These are phyloP conservation scores for Drosophila falleni DNA, from an alignment of 2,888 invertebrate species.

Conservation along the genomic window DNA sequence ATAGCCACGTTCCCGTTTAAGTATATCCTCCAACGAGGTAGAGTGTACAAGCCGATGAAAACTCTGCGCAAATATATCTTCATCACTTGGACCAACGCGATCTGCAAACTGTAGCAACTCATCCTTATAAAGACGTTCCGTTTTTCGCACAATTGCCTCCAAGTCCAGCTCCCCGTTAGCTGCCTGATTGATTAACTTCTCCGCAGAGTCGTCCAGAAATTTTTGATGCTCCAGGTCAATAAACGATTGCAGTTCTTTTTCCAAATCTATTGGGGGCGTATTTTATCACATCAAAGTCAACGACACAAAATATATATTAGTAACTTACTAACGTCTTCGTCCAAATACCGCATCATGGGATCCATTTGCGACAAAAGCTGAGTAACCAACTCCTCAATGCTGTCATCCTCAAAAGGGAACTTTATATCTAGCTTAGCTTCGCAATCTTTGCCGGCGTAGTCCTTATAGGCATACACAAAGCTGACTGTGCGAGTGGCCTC, in stretches of 20 bases:
- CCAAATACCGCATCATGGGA: conserved; percentile 84
- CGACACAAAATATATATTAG: neutral
- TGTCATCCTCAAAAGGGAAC: conserved; percentile 78
- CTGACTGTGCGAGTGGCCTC: conserved; percentile 54
- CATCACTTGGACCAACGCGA: conserved; percentile 92
- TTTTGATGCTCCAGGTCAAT: conserved; percentile 89
- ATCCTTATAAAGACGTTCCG: conserved; percentile 92
- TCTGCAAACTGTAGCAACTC: conserved; percentile 94
- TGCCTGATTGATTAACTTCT: conserved; percentile 87
- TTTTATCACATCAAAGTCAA: neutral
- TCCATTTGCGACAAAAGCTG: conserved; percentile 82
- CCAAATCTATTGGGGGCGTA: conserved; percentile 64
- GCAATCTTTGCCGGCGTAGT: conserved; percentile 72
- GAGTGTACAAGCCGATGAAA: conserved; percentile 90
- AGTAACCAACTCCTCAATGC: conserved; percentile 82
- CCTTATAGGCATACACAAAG: conserved; percentile 82
- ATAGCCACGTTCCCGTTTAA: conserved; percentile 95
- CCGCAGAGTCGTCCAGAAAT: conserved; percentile 89
- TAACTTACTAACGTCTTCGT: conserved; percentile 79
- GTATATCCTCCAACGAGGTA: conserved; percentile 93
- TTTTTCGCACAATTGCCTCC: conserved; percentile 91
- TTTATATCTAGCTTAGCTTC: conserved; percentile 65
- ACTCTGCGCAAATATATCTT: conserved; percentile 89
- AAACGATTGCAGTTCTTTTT: conserved; percentile 87
- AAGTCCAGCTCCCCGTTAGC: conserved; percentile 89